Base-by-base conservation (phyloP, 2,113 vertebrate genomes). In the Ochotona princeps region DNA sequence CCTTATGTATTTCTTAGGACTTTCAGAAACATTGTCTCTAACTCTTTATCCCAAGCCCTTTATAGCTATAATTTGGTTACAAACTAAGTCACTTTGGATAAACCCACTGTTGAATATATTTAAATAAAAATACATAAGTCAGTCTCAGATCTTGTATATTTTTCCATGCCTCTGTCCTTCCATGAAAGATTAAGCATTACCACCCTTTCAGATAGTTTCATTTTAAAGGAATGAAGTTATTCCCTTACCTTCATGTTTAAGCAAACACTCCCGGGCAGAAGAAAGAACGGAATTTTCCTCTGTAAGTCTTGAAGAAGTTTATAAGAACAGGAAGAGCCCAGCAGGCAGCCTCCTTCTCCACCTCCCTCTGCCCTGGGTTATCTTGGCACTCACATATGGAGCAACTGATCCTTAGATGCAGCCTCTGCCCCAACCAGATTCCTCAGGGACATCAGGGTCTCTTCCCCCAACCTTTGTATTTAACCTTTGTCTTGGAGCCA, bases 171-270 rank as follows among this genome's bases (percentile, higher is more conserved):
- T 28, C 14, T 70, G 5, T 75, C 15, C 60, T 76, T 75, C 17
- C 44, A n/a, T 89, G 35, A 83, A 72, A 69, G 83, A 21, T 76
- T 89, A 95, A 91, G 47, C n/a, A 90, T 76, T 92, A 35, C 61
- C 51, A 32, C 47, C 51, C 57, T 32, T 70, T 78, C 74, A 90
- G 75, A 94, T 94, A 38, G 54, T 57, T 96, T 97, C 15, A 69
- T 89, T 94, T 83, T 49, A 81, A 95, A 96, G 81, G 25, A 92
- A 83, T 38, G 4, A 92, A 79, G 83, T 92, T 92, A 78, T 93
- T 69, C 47, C 93, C 98, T 98, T 98, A 98, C 98, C 98, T 98
- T 97, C 98, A 98, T 98, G 70, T 85, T 95, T 72, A 80, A 91
- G 60, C 44, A 97, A 90, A 93, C 81, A 91, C 49, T 87, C 38